Percentiles rank a stretch among this genome's conserved stretches.
Conservation (phyloP, 2,888 invertebrate genomes). For the Tuberolachnus salignus region DNA sequence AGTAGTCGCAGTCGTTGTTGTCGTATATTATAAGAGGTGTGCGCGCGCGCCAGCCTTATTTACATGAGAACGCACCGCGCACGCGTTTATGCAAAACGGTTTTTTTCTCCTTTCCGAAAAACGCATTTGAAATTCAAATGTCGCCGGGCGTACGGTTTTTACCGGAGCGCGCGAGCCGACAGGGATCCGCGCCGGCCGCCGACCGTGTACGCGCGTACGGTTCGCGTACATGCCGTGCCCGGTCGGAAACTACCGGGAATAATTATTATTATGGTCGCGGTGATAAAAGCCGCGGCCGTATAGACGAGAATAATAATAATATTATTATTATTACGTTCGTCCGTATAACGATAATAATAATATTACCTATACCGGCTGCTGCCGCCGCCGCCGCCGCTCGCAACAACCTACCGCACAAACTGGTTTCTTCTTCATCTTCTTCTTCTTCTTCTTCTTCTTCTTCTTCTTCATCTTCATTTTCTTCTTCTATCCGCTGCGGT, state of each 20-base stretch:
- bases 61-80: constrained; percentile 12
- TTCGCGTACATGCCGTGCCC: constrained; percentile 1
- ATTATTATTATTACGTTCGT: no score
- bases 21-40: not conserved
- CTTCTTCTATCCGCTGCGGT: no score
- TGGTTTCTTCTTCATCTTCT: constrained; percentile 38
- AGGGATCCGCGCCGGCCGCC: not conserved
- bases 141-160: not conserved
- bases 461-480: no score
- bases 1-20: no score
- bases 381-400: no score
- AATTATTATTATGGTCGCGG: no score
- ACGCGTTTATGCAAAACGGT: constrained; percentile 52
- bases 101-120: constrained; percentile 18
- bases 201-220: constrained; percentile 28
- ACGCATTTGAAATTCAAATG: constrained; percentile 52
- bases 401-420: constrained; percentile 19
- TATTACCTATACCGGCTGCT: no score
- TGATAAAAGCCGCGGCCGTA: not conserved
- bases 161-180: no score
- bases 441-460: no score
- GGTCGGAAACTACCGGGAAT: no score
- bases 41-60: not conserved
- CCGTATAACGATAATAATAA: no score
- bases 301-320: not conserved